These are phyloP conservation scores for Hemicrepidius hirtus DNA, from an alignment of 2,888 invertebrate genomes.

Conservation along the genomic window DNA sequence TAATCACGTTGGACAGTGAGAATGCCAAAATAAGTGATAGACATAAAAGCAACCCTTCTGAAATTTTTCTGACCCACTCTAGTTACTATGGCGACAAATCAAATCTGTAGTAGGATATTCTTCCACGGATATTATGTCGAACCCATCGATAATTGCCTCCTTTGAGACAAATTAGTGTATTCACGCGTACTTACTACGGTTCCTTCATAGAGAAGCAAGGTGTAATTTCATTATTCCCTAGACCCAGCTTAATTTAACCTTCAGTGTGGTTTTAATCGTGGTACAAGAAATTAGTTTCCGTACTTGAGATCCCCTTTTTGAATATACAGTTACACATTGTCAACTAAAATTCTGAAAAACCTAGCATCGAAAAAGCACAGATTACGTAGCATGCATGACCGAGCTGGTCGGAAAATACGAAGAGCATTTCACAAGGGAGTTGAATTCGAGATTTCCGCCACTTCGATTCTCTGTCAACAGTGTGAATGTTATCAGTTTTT, in stretches of 20 bases:
- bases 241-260: slow-evolving; percentile 1
- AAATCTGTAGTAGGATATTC: neutral
- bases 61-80: too few species aligned
- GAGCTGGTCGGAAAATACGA: neutral
- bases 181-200: slow-evolving; percentile 21
- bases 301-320: slow-evolving; percentile 2
- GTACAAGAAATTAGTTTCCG: neutral
- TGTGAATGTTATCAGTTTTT: slow-evolving; percentile 17
- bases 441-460: slow-evolving; percentile 15
- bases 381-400: slow-evolving; percentile 17
- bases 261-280: too few species aligned
- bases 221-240: slow-evolving; percentile 18
- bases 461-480: slow-evolving; percentile 20
- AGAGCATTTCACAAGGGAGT: slow-evolving; percentile 13
- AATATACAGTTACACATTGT: slow-evolving; percentile 6
- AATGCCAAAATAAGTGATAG: too few species aligned
- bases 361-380: neutral
- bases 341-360: slow-evolving; percentile 10
- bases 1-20: too few species aligned
- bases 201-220: slow-evolving; percentile 1
- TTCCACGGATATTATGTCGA: slow-evolving; percentile 20
- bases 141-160: slow-evolving; percentile 16
- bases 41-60: too few species aligned
- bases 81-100: slow-evolving; percentile 1
- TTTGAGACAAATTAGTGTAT: slow-evolving; percentile 4